Base-by-base conservation (phyloP, 2,888 invertebrate genomes). In the Drosophila aldrichi region DNA sequence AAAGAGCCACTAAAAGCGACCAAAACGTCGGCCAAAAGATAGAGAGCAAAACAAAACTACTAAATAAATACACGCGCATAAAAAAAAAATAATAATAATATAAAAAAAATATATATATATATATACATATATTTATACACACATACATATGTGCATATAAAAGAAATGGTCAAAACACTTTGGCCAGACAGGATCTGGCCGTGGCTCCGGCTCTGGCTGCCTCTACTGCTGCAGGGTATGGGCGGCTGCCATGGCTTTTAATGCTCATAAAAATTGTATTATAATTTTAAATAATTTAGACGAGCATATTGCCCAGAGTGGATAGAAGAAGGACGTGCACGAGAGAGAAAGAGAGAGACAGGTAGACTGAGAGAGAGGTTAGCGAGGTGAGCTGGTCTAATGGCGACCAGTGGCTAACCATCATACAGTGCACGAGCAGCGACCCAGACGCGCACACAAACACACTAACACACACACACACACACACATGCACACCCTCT, bases 251-350 rank as follows among this genome's bases (percentile, higher is more conserved):
- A 70, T 63, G 69, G 69, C 72, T 74, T 79, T 88, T 85, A 82
- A 88, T 85, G 83, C 82, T 79, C 82, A 82, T 88, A 81, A 84
- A 88, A 84, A 74, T 84, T 83, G 66, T 88, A 83, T 82, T 84
- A 83, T 85, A 82, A 88, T 88, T 83, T 88, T 83, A 84, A 83
- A 83, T 88, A 83, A 83, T 83, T 83, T 84, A 79, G 72, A 49
- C 54, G 64, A 73, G 51, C 74, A 61, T 41, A 52, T 64, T 68
- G 68, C 57, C 46, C 49, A n/a, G 34, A n/a, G 12, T 34, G 49
- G 12, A 25, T 54, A 25, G 51, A 36, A n/a, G 20, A 51, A 36
- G 51, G 34, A 38, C 38, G 32, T 2, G 20, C 2, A 2, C 4
- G 5, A 0, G 10, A 12, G 2, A 12, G 44, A 14, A 14, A 3